These are phyloP conservation scores for Sebastes umbrosus DNA, from an alignment of 2,797 vertebrate genomes.

Conservation along the genomic window DNA sequence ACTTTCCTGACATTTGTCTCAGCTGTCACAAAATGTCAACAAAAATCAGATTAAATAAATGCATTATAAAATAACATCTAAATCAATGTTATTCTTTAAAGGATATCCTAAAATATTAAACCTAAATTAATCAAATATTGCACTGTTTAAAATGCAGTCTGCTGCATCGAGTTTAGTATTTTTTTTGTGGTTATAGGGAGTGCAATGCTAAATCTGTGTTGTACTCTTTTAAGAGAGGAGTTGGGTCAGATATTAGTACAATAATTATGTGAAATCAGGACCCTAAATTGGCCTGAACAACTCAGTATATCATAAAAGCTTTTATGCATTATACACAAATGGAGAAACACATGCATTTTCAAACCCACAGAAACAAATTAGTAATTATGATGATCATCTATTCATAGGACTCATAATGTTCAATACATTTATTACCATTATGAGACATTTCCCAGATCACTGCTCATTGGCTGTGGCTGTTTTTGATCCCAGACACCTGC, in stretches of 20 bases:
- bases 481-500: conserved; percentile 22
- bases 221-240: too few species aligned
- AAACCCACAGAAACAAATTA: neutral
- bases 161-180: neutral
- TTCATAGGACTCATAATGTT: neutral
- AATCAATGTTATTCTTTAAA: neutral
- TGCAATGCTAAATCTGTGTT: neutral
- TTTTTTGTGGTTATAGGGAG: neutral
- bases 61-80: neutral
- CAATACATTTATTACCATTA: neutral
- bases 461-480: conserved; percentile 2
- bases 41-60: neutral
- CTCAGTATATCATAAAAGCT: neutral
- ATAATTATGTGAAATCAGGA: conserved; percentile 1
- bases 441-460: conserved; percentile 6
- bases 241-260: neutral
- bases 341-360: neutral
- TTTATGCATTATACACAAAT: neutral
- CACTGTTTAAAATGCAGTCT: neutral
- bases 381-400: neutral
- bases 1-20: neutral
- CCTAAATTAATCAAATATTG: neutral
- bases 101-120: neutral
- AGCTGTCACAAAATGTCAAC: neutral
- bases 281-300: neutral